A percentile compares a stretch with the other conserved stretches of the same genome.
phyloP scores from a whole-genome alignment of 2,797 vertebrate species.

The Syngnathus acus region DNA sequence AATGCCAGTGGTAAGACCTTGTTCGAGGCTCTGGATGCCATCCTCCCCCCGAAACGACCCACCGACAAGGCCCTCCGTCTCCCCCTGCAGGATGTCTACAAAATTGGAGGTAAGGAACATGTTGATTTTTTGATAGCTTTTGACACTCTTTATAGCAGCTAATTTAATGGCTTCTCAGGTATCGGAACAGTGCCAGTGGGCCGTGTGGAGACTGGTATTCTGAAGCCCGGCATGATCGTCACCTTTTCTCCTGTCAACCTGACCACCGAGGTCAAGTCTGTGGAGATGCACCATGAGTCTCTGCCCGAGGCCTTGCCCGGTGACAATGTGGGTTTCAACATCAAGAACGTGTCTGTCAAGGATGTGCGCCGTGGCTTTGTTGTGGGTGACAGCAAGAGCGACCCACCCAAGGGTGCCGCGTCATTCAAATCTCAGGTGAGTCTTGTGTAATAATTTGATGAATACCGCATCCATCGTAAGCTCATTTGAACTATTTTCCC shows the following conservation, averaged over 20 bases:
- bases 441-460: no score
- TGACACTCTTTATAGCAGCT: no score
- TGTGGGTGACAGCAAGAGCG: slow-evolving; percentile 75
- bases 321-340: slow-evolving; percentile 76
- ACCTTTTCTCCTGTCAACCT: slow-evolving; percentile 70
- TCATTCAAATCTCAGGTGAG: slow-evolving; percentile 70
- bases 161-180: slow-evolving; percentile 40
- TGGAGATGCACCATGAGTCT: slow-evolving; percentile 77
- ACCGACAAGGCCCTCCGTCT: slow-evolving; percentile 60
- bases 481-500: background rate
- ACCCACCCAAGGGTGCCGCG: slow-evolving; percentile 62
- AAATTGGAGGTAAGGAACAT: slow-evolving; percentile 56
- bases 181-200: slow-evolving; percentile 76
- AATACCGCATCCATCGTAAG: background rate
- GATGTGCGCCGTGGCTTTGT: slow-evolving; percentile 73
- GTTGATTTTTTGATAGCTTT: no score
- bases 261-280: slow-evolving; percentile 78
- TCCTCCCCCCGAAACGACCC: slow-evolving; percentile 54
- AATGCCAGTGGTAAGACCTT: slow-evolving; percentile 43
- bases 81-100: slow-evolving; percentile 64
- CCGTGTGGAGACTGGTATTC: slow-evolving; percentile 71
- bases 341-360: slow-evolving; percentile 79
- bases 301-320: slow-evolving; percentile 67
- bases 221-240: slow-evolving; percentile 73
- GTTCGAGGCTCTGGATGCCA: slow-evolving; percentile 56